Conservation (phyloP, 2,888 invertebrate species). For the Rhamphomyia laevipes region DNA sequence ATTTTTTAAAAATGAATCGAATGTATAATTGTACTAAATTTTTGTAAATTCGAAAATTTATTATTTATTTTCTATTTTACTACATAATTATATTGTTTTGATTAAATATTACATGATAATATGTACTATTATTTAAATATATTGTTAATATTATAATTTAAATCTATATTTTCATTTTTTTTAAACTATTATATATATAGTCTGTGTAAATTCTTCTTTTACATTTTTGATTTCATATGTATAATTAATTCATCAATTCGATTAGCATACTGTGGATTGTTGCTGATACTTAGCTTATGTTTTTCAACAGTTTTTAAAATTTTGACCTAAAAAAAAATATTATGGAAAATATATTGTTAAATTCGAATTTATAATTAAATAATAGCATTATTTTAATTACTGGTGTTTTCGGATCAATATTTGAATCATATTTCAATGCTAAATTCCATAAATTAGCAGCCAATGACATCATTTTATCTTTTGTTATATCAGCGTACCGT, state of each 20-base stretch:
- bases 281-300: not conserved
- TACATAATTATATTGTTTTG: too few species aligned
- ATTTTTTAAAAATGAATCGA: constrained; percentile 27
- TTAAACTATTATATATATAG: too few species aligned
- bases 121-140: too few species aligned
- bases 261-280: constrained; percentile 2
- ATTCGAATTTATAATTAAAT: too few species aligned
- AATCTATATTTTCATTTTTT: too few species aligned
- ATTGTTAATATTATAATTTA: too few species aligned
- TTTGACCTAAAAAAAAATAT: constrained; percentile 9
- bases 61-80: too few species aligned
- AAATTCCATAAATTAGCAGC: constrained; percentile 75
- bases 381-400: too few species aligned
- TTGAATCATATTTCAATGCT: constrained; percentile 50
- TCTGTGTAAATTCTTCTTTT: not conserved
- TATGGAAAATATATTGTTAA: not conserved
- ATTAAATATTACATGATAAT: too few species aligned
- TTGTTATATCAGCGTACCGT: constrained; percentile 50
- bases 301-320: constrained; percentile 10
- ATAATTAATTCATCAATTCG: constrained; percentile 12
- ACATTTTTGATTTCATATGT: constrained; percentile 14
- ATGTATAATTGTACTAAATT: constrained; percentile 29
- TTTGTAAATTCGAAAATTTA: too few species aligned
- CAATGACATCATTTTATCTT: constrained; percentile 50
- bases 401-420: constrained; percentile 42